Evolutionary conservation across 2,888 invertebrate genomes (phyloP).

Genomic region (Geotrupes spiniger): DNA sequence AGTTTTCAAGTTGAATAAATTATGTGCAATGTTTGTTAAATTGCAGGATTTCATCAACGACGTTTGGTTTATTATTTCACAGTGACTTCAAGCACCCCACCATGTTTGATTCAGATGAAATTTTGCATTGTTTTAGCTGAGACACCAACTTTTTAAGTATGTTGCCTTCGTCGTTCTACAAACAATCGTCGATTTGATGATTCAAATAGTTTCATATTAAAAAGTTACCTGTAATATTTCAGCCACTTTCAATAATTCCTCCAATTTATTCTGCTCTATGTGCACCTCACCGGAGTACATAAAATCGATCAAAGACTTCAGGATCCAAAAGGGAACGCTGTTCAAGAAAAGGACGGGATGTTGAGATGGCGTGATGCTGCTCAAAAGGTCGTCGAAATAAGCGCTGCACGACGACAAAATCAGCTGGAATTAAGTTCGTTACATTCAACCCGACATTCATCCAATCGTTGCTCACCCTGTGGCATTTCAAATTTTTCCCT

Average conservation of each 20-base stretch:
- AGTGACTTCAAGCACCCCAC: too few species aligned
- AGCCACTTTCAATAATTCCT: conserved; percentile 51
- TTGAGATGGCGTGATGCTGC: conserved; percentile 48
- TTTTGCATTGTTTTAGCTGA: too few species aligned
- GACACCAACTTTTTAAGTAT: too few species aligned
- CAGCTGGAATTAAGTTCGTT: conserved; percentile 44
- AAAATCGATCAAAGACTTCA: conserved; percentile 54
- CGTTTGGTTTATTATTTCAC: too few species aligned
- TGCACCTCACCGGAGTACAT: conserved; percentile 56
- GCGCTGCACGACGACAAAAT: conserved; percentile 54
- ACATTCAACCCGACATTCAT: neutral
- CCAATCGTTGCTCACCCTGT: conserved; percentile 46
- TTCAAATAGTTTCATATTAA: neutral
- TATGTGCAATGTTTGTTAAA: too few species aligned
- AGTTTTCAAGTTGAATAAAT: too few species aligned
- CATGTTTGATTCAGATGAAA: too few species aligned
- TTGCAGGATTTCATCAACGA: too few species aligned
- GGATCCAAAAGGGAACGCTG: conserved; percentile 52
- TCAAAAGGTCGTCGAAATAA: conserved; percentile 53
- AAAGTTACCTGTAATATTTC: conserved; percentile 40
- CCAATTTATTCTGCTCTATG: conserved; percentile 50
- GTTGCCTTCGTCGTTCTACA: too few species aligned
- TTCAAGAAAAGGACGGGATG: conserved; percentile 54
- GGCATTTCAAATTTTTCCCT: conserved; percentile 55
- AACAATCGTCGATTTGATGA: neutral